A percentile compares a stretch with the other conserved stretches of the same genome.
phyloP scores from a whole-genome alignment of 2,888 invertebrate genomes.

The Oxyteleia sp. region DNA sequence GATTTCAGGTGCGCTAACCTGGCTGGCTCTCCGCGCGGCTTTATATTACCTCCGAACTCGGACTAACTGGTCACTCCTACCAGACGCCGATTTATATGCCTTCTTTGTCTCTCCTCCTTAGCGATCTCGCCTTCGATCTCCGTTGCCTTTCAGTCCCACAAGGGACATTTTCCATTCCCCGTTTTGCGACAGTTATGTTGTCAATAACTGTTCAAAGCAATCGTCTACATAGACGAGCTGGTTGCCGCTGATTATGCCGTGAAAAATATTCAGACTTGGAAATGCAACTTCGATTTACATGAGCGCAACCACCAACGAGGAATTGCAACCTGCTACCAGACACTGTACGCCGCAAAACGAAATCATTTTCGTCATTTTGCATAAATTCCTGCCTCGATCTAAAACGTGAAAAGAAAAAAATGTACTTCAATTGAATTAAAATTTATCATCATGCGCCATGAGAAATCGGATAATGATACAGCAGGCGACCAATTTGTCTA shows the following conservation, averaged over 20 bases:
- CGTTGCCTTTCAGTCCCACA: conserved; percentile 61
- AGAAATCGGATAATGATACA: no score
- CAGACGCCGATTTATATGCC: conserved; percentile 73
- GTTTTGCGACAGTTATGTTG: conserved; percentile 57
- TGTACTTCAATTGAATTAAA: no score
- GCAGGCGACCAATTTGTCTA: no score
- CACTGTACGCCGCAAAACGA: no score
- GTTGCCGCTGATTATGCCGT: conserved; percentile 47
- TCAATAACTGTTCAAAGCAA: conserved; percentile 58
- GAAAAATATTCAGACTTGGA: conserved; percentile 50
- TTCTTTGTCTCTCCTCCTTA: conserved; percentile 77
- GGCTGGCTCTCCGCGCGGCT: conserved; percentile 80
- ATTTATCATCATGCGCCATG: no score
- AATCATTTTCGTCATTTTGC: no score
- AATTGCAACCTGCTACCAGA: no score
- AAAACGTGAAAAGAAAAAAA: no score
- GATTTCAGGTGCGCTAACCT: no score
- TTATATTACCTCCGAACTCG: conserved; percentile 86
- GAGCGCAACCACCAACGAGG: not conserved
- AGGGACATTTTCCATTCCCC: conserved; percentile 61
- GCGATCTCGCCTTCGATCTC: conserved; percentile 59
- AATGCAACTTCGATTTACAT: conserved; percentile 47
- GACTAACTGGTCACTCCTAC: conserved; percentile 78
- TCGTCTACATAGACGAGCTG: conserved; percentile 39
- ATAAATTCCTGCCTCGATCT: no score